phyloP scores from a whole-genome alignment of 1,140 invertebrate genomes.

The Bombus superbus region DNA sequence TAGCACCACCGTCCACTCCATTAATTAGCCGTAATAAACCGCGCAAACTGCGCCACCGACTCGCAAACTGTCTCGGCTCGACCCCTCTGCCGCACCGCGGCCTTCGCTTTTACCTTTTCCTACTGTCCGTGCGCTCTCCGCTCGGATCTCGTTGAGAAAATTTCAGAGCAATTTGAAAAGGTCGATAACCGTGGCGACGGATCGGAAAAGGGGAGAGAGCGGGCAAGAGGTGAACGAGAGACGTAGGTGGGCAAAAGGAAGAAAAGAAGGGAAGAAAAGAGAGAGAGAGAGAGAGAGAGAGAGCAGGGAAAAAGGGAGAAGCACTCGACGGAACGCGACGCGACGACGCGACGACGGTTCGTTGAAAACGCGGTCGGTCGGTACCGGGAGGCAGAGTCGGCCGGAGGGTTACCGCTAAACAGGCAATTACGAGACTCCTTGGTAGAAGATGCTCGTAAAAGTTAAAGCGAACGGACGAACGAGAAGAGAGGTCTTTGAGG shows the following conservation, averaged over 20 bases:
- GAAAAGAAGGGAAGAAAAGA: not conserved
- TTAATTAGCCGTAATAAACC: slow-evolving; percentile 78
- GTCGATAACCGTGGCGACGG: not conserved
- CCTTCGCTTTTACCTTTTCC: not conserved
- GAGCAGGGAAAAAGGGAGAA: not conserved
- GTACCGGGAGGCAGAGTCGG: slow-evolving; percentile 23
- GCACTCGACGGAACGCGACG: slow-evolving; percentile 9
- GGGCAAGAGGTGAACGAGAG: not conserved
- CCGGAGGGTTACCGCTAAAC: slow-evolving; percentile 66
- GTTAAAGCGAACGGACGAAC: slow-evolving; percentile 59
- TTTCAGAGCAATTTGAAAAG: not conserved
- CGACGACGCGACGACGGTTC: slow-evolving; percentile 2
- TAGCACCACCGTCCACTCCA: slow-evolving; percentile 63
- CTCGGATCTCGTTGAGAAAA: not conserved
- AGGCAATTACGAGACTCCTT: slow-evolving; percentile 69
- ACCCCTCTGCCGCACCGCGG: not conserved
- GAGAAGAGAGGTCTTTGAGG: not conserved
- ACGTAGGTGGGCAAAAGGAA: not conserved
- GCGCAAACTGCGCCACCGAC: slow-evolving; percentile 20
- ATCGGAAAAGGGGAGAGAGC: not conserved
- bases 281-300: not conserved
- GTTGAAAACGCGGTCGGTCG: slow-evolving; percentile 1
- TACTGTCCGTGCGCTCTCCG: too few species aligned
- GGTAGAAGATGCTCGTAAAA: slow-evolving; percentile 70
- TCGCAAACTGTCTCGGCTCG: not conserved